These are phyloP conservation scores for Chydorus sphaericus DNA, from an alignment of 2,888 invertebrate genomes.

Conservation along the genomic window DNA sequence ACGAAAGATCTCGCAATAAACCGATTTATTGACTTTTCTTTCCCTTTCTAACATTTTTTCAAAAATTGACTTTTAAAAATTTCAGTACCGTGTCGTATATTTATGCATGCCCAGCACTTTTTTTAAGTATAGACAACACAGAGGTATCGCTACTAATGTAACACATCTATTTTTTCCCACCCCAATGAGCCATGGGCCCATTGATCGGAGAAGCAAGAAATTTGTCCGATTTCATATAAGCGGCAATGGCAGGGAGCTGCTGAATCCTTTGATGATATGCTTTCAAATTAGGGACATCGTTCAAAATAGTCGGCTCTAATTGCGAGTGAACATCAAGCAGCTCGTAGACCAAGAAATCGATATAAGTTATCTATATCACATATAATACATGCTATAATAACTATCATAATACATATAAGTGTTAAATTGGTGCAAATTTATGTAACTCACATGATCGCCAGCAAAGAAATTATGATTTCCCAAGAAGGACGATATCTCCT, in stretches of 20 bases:
- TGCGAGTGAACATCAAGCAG: slow-evolving; percentile 27
- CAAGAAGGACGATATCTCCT: slow-evolving; percentile 27
- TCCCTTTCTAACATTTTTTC: too few species aligned
- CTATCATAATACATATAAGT: neutral
- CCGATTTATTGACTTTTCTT: too few species aligned
- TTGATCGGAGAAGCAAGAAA: slow-evolving; percentile 26
- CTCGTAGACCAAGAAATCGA: slow-evolving; percentile 32
- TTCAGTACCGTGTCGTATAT: too few species aligned
- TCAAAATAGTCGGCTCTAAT: slow-evolving; percentile 25
- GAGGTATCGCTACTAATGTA: too few species aligned
- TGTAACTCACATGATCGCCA: slow-evolving; percentile 25
- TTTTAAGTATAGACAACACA: too few species aligned
- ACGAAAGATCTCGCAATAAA: too few species aligned
- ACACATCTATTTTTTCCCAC: neutral
- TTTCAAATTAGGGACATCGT: slow-evolving; percentile 27
- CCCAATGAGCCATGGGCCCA: slow-evolving; percentile 3
- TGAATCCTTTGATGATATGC: slow-evolving; percentile 28
- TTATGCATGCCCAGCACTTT: too few species aligned
- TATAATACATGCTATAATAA: neutral
- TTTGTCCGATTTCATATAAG: slow-evolving; percentile 24
- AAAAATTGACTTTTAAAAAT: too few species aligned
- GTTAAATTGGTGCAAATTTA: neutral
- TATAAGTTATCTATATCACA: slow-evolving; percentile 28
- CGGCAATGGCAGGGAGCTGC: slow-evolving; percentile 24
- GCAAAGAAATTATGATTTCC: slow-evolving; percentile 30